These are phyloP conservation scores for Lydus trimaculatus DNA, from an alignment of 2,888 invertebrate species.

Conservation along the genomic window DNA sequence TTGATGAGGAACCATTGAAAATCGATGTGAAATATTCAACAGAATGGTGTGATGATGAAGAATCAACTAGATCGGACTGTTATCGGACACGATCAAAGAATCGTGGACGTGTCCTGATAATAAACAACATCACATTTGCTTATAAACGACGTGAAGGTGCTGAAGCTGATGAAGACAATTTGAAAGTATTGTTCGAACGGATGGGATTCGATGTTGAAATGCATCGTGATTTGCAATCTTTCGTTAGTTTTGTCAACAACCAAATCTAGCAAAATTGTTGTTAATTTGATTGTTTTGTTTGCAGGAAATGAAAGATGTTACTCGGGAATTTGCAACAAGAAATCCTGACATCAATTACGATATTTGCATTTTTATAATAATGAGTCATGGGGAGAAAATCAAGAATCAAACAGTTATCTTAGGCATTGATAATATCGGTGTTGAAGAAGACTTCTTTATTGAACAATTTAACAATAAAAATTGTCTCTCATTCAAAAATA, in stretches of 20 bases:
- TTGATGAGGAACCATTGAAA: conserved; percentile 10
- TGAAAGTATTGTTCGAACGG: conserved; percentile 67
- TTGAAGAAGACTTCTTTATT: conserved; percentile 59
- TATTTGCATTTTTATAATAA: conserved; percentile 70
- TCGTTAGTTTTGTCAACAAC: conserved; percentile 56
- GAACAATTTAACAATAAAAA: conserved; percentile 66
- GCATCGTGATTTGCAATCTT: conserved; percentile 59
- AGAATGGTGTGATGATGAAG: conserved; percentile 22
- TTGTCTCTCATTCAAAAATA: conserved; percentile 64
- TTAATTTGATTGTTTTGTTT: conserved; percentile 20
- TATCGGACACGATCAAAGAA: conserved; percentile 48
- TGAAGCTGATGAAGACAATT: conserved; percentile 66
- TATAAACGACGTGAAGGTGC: conserved; percentile 63
- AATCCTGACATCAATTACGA: conserved; percentile 62
- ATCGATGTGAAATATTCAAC: conserved; percentile 23
- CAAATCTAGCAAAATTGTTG: too few species aligned
- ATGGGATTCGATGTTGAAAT: conserved; percentile 65
- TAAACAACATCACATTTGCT: conserved; percentile 56
- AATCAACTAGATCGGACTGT: conserved; percentile 12
- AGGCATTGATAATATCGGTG: conserved; percentile 66
- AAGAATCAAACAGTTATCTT: conserved; percentile 63
- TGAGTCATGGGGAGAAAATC: conserved; percentile 69
- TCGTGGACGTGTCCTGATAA: conserved; percentile 51
- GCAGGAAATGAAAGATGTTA: conserved; percentile 36
- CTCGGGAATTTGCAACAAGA: conserved; percentile 56